Evolutionary conservation across 64 coral and sea anemone genomes (phyloP).

Genomic region (Pocillopora damicornis): DNA sequence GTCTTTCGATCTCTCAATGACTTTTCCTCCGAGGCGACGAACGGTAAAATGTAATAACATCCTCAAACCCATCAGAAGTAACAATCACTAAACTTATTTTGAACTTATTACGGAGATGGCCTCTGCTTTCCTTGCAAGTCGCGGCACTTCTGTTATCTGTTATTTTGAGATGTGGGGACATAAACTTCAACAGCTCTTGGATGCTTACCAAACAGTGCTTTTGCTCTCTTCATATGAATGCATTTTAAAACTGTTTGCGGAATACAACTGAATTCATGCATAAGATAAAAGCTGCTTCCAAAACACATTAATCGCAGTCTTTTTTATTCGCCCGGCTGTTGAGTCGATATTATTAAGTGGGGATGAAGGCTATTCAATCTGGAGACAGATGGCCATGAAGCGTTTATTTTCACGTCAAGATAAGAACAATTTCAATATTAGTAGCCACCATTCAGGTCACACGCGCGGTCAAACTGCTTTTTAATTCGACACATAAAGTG

Average conservation of each 20-base stretch:
- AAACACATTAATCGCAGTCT: constrained; percentile 24
- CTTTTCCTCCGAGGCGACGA: not conserved
- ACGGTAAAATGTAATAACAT: not conserved
- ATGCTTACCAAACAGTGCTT: not conserved
- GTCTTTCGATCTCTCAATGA: not conserved
- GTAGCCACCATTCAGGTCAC: not conserved
- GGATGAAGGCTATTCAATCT: constrained; percentile 16
- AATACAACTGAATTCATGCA: not conserved
- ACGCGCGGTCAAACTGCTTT: not conserved
- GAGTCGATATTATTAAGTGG: not conserved
- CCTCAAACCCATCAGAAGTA: not conserved
- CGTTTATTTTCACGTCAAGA: constrained; percentile 36
- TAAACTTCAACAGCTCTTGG: not conserved
- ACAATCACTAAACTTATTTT: not conserved
- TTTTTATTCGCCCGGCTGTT: constrained; percentile 20
- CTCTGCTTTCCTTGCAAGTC: not conserved
- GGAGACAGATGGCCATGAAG: constrained; percentile 1
- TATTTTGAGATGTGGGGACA: not conserved
- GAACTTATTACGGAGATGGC: not conserved
- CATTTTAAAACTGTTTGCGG: not conserved
- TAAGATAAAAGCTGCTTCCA: not conserved
- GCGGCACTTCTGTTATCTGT: not conserved
- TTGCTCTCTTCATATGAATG: not conserved
- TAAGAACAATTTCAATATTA: constrained; percentile 26
- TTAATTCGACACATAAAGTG: not conserved